Evolutionary conservation across 2,797 vertebrate genomes (phyloP).

Genomic region (Cirrhinus mrigala): DNA sequence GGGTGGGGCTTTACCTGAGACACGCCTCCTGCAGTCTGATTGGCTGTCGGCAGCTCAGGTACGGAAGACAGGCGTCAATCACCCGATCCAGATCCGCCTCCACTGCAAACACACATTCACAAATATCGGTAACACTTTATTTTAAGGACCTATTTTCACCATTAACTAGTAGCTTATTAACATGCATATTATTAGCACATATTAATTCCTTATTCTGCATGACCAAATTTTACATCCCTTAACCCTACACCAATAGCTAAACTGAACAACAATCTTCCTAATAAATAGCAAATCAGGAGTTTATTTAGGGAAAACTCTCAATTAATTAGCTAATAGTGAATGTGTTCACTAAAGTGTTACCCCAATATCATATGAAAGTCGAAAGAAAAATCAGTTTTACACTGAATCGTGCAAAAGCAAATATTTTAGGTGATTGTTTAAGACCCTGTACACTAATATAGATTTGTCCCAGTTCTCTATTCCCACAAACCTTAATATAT

Average conservation of each 20-base stretch:
- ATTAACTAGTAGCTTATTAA: too few relatives aligned
- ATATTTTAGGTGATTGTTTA: background rate
- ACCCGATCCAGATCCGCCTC: conserved; percentile 89
- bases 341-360: too few relatives aligned
- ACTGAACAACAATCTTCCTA: too few relatives aligned
- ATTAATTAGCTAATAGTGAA: too few relatives aligned
- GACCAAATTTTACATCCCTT: too few relatives aligned
- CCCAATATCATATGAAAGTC: background rate
- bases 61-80: conserved; percentile 86
- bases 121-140: too few relatives aligned
- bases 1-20: conserved; percentile 79
- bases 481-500: background rate
- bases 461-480: background rate
- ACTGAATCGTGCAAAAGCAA: background rate
- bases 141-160: too few relatives aligned
- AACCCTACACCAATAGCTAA: too few relatives aligned
- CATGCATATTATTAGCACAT: too few relatives aligned
- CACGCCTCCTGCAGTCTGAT: conserved; percentile 89
- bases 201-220: too few relatives aligned
- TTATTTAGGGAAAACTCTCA: too few relatives aligned
- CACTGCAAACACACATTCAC: conserved; percentile 76
- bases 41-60: conserved; percentile 92
- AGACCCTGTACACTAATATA: background rate
- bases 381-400: background rate
- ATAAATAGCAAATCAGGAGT: too few relatives aligned